phyloP scores from a whole-genome alignment of 1,140 invertebrate genomes.

The Sipha flava region DNA sequence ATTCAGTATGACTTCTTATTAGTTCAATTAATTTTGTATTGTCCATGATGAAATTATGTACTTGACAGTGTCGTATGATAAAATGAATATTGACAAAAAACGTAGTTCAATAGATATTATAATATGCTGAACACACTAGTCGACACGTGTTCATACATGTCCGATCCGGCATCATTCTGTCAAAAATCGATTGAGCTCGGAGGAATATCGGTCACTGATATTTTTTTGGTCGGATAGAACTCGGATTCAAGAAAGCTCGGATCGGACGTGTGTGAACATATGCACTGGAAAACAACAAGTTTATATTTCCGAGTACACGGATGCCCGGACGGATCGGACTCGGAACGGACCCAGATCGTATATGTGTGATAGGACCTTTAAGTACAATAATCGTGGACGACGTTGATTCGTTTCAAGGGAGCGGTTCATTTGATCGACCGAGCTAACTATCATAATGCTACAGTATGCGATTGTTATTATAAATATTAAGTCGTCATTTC shows the following conservation, averaged over 20 bases:
- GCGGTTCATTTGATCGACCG: too few species aligned
- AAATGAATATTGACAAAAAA: background rate
- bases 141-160: background rate
- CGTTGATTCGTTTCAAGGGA: too few species aligned
- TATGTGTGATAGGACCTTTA: background rate
- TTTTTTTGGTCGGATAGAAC: background rate
- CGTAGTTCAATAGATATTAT: background rate
- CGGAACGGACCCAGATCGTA: background rate
- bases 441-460: too few species aligned
- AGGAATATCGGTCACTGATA: too few species aligned
- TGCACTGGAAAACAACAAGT: background rate
- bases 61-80: background rate
- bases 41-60: background rate
- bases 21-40: background rate
- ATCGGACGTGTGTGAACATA: background rate
- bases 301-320: background rate
- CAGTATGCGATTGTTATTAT: too few species aligned
- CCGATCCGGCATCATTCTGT: background rate
- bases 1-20: background rate
- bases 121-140: background rate
- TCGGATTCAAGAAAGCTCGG: background rate
- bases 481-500: too few species aligned
- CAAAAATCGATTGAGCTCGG: background rate
- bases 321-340: background rate
- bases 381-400: too few species aligned